Conservation (phyloP, 2,888 invertebrate species). For the Sinelater perroti region DNA sequence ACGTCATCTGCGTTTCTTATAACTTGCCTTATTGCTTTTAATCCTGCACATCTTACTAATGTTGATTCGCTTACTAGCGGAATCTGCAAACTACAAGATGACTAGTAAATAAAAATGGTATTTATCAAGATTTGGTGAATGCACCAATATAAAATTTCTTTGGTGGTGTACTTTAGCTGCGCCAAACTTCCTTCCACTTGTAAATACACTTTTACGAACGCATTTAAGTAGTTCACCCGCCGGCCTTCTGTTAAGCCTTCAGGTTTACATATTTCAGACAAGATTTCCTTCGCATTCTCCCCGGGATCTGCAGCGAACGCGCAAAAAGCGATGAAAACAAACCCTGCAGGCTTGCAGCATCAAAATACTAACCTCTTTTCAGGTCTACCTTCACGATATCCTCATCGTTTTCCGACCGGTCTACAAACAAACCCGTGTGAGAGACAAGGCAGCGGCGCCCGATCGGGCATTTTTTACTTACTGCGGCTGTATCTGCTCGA, state of each 20-base stretch:
- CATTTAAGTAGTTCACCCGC: slow-evolving; percentile 87
- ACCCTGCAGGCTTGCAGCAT: background rate
- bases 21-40: slow-evolving; percentile 87
- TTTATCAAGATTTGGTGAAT: slow-evolving; percentile 43
- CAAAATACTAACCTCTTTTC: slow-evolving; percentile 60
- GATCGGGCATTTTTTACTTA: slow-evolving; percentile 42
- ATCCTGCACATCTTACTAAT: slow-evolving; percentile 87
- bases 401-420: slow-evolving; percentile 65
- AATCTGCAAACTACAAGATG: slow-evolving; percentile 77
- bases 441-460: background rate
- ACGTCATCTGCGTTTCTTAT: slow-evolving; percentile 82
- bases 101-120: background rate
- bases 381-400: slow-evolving; percentile 67
- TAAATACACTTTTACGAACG: slow-evolving; percentile 81
- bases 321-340: background rate
- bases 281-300: slow-evolving; percentile 72
- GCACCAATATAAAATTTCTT: slow-evolving; percentile 86
- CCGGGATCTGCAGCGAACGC: slow-evolving; percentile 59
- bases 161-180: slow-evolving; percentile 76
- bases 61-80: slow-evolving; percentile 87
- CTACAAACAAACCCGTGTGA: slow-evolving; percentile 55
- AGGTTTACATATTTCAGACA: slow-evolving; percentile 70
- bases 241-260: slow-evolving; percentile 76
- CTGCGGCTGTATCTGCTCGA: slow-evolving; percentile 61
- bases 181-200: slow-evolving; percentile 68